phyloP scores from a whole-genome alignment of 2,888 invertebrate species.

The Sarcophaga carnaria region DNA sequence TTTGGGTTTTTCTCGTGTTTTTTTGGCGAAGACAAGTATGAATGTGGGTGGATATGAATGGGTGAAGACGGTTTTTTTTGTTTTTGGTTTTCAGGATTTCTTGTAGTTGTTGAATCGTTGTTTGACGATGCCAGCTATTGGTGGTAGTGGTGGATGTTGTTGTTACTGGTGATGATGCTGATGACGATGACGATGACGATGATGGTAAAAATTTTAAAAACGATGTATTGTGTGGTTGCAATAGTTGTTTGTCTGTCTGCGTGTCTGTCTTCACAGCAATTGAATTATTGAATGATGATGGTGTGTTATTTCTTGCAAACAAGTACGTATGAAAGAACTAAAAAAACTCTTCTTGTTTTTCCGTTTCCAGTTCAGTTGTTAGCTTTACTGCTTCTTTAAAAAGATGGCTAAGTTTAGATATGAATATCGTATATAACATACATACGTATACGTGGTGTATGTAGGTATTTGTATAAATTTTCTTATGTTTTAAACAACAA shows the following conservation, averaged over 20 bases:
- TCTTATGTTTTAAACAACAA: not conserved
- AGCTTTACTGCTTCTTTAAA: slow-evolving; percentile 49
- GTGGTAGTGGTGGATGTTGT: slow-evolving; percentile 58
- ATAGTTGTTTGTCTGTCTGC: not conserved
- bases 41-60: slow-evolving; percentile 76
- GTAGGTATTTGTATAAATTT: not conserved
- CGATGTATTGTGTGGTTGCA: slow-evolving; percentile 34
- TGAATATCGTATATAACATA: slow-evolving; percentile 37
- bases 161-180: slow-evolving; percentile 69
- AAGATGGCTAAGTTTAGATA: slow-evolving; percentile 66
- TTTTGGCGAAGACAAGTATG: slow-evolving; percentile 53
- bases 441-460: not conserved
- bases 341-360: slow-evolving; percentile 48
- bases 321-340: slow-evolving; percentile 20
- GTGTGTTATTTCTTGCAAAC: slow-evolving; percentile 63
- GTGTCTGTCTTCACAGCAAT: slow-evolving; percentile 16
- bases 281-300: slow-evolving; percentile 70
- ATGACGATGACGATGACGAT: slow-evolving; percentile 31
- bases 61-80: slow-evolving; percentile 24
- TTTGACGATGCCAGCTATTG: slow-evolving; percentile 71
- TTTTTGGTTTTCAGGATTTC: slow-evolving; percentile 22
- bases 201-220: slow-evolving; percentile 52
- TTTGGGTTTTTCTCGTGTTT: not conserved
- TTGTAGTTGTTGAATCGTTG: slow-evolving; percentile 45
- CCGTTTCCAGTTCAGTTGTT: slow-evolving; percentile 27